A percentile compares a stretch with the other conserved stretches of the same genome.
These are phyloP conservation scores for Etheostoma nigrum DNA, from an alignment of 2,797 vertebrate genomes.

Conservation along the genomic window DNA sequence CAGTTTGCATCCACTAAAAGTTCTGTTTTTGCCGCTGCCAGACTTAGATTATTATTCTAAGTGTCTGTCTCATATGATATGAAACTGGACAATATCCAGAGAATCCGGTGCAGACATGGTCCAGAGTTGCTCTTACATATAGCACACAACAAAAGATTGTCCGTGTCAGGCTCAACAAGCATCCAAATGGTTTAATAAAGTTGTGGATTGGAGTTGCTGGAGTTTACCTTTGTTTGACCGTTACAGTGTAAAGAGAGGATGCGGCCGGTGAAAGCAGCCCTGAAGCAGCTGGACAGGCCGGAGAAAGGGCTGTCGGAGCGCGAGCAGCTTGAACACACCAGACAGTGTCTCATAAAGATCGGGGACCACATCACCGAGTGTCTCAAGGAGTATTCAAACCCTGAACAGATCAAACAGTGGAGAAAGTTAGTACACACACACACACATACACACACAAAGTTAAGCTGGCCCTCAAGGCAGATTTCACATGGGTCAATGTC, in stretches of 20 bases:
- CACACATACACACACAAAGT: background rate
- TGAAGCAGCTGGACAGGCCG: constrained; percentile 97
- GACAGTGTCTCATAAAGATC: constrained; percentile 98
- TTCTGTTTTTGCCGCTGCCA: too few relatives aligned
- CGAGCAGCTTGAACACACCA: constrained; percentile 96
- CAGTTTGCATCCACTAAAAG: too few relatives aligned
- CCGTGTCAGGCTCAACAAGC: too few relatives aligned
- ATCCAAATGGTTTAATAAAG: background rate
- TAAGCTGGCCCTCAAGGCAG: background rate
- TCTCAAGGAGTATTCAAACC: constrained; percentile 96
- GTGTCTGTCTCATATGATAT: too few relatives aligned
- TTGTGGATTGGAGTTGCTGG: background rate
- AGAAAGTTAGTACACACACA: constrained; percentile 90
- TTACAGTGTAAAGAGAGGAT: constrained; percentile 98
- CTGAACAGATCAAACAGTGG: constrained; percentile 98
- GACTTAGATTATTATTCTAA: too few relatives aligned
- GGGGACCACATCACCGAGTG: constrained; percentile 99
- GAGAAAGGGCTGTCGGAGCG: constrained; percentile 98
- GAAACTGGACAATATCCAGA: too few relatives aligned
- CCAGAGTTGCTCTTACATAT: too few relatives aligned
- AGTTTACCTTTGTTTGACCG: background rate
- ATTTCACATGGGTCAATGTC: background rate
- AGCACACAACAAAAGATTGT: too few relatives aligned
- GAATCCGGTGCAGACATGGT: too few relatives aligned
- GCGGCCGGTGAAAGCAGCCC: constrained; percentile 97